phyloP scores from a whole-genome alignment of 2,888 invertebrate genomes.

The Hetaerina titia region DNA sequence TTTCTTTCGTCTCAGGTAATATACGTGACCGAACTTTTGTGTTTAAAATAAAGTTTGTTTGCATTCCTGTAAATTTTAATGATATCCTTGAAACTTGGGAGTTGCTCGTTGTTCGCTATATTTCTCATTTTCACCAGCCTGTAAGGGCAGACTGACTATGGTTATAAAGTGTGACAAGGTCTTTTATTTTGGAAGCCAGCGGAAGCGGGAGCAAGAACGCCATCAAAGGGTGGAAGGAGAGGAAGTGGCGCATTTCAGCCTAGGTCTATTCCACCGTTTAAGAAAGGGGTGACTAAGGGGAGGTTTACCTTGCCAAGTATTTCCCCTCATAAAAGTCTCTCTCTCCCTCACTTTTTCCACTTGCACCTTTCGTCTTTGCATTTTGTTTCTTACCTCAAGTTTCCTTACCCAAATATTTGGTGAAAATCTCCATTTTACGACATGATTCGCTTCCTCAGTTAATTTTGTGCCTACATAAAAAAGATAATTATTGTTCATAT shows the following conservation, averaged over 20 bases:
- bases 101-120: background rate
- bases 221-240: too few relatives aligned
- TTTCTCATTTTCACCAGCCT: background rate
- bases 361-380: background rate
- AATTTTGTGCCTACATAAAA: background rate
- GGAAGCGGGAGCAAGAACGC: background rate
- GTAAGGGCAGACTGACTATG: background rate
- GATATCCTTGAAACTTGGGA: background rate
- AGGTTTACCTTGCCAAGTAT: background rate
- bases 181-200: background rate
- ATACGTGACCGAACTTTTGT: background rate
- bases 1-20: background rate
- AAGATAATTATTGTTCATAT: too few relatives aligned
- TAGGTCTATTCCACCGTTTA: background rate
- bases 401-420: background rate
- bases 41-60: background rate
- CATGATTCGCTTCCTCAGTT: background rate
- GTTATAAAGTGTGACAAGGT: background rate
- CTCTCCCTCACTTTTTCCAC: background rate
- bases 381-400: background rate
- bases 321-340: background rate
- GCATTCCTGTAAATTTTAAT: conserved; percentile 1
- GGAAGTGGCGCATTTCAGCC: too few relatives aligned
- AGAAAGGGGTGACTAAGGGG: background rate
- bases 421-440: background rate